Conservation (phyloP, 1,140 invertebrate species). For the Leptinotarsa lineolata region DNA sequence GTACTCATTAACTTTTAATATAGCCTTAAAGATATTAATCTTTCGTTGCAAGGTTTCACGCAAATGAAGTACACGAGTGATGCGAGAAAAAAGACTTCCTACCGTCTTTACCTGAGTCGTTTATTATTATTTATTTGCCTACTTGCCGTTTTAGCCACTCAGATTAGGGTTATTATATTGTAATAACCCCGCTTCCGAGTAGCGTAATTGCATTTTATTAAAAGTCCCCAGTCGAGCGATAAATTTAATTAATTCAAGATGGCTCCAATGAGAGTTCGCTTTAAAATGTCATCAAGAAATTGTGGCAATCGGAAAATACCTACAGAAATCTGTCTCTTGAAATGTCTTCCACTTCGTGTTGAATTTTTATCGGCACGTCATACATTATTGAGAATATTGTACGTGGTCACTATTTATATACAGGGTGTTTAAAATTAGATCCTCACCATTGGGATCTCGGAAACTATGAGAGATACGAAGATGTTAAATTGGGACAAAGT, state of each 20-base stretch:
- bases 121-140: slow-evolving; percentile 35
- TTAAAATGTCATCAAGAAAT: background rate
- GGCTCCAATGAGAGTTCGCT: background rate
- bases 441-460: too few species aligned
- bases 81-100: slow-evolving; percentile 24
- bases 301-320: too few species aligned
- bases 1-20: slow-evolving; percentile 41
- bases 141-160: slow-evolving; percentile 32
- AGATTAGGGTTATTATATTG: slow-evolving; percentile 36
- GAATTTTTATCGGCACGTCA: too few species aligned
- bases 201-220: slow-evolving; percentile 14
- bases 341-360: too few species aligned
- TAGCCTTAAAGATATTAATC: slow-evolving; percentile 40
- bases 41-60: slow-evolving; percentile 32
- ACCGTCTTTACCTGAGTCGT: slow-evolving; percentile 18
- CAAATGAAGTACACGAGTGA: slow-evolving; percentile 30
- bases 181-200: slow-evolving; percentile 20
- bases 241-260: slow-evolving; percentile 5
- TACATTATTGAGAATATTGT: too few species aligned
- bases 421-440: too few species aligned
- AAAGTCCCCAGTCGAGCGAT: slow-evolving; percentile 7
- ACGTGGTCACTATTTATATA: too few species aligned
- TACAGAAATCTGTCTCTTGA: too few species aligned
- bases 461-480: too few species aligned
- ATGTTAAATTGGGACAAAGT: too few species aligned